These are phyloP conservation scores for Rhynchophorus ferrugineus DNA, from an alignment of 1,140 invertebrate species.

Conservation along the genomic window DNA sequence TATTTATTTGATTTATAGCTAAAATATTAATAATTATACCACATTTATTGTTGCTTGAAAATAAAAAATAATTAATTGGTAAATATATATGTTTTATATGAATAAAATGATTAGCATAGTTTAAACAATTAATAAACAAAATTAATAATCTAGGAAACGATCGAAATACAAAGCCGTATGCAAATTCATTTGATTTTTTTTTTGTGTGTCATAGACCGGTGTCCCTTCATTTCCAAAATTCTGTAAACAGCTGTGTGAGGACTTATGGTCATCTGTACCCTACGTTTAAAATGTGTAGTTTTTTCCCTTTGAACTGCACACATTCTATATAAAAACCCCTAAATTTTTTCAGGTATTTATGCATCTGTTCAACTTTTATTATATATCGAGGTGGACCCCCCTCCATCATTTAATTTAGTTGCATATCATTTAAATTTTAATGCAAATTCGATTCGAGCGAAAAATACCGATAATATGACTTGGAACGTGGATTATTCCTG, in stretches of 20 bases:
- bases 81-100: no score
- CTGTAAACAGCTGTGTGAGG: conserved; percentile 18
- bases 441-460: background rate
- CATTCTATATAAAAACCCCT: conserved; percentile 13
- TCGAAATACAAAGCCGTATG: conserved; percentile 6
- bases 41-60: no score
- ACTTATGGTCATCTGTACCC: conserved; percentile 16
- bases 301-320: conserved; percentile 2
- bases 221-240: conserved; percentile 18
- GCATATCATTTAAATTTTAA: conserved; percentile 7
- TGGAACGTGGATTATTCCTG: conserved; percentile 2
- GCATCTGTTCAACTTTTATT: conserved; percentile 15
- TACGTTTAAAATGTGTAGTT: conserved; percentile 17
- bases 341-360: conserved; percentile 14
- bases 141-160: no score
- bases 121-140: background rate
- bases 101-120: no score
- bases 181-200: conserved; percentile 13
- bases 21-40: no score
- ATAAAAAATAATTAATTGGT: no score
- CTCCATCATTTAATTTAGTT: no score
- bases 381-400: conserved; percentile 2
- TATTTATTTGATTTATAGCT: no score
- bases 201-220: background rate
- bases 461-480: conserved; percentile 1